Base-by-base conservation (phyloP, 2,113 vertebrate species). In the Noctilio leporinus region DNA sequence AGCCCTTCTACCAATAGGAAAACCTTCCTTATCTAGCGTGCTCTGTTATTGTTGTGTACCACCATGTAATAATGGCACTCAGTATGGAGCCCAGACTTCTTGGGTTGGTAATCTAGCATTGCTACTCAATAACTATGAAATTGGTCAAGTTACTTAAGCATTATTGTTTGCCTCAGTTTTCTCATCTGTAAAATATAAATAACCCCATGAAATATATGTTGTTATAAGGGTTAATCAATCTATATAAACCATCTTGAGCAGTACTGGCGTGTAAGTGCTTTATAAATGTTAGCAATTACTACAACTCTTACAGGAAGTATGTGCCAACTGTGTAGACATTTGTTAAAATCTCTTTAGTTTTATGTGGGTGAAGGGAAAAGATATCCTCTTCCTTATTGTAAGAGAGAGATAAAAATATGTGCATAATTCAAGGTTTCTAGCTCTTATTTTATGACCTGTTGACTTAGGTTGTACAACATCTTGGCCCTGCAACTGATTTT, bases 401-500 rank as follows among this genome's bases (percentile, higher is more conserved):
- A 72, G 82, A 93, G 20, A 82, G 67, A 78, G 3, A 10, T 83
- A n/a, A 40, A 67, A 72, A 55, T 15, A 2, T 55, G 20, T 95
- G 40, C 26, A 19, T 93, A 67, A 72, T 49, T 75, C 8, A 8
- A 10, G 0, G 0, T 24, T 77, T 24, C 1, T 69, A 43, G 17
- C 40, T 57, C 69, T 95, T 96, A 94, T 30, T 90, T 24, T 97
- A 3, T 97, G 33, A 85, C 96, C 95, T 97, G 11, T 98, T 97
- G 86, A 49, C 87, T 77, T 97, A 99, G 99, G 99, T 99, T 26
- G 99, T 99, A 38, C 99, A 99, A 57, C 99, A 99, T 98, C 98
- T 99, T 84, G 99, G 99, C 89, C 99, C 99, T 33, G 99, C 99
- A 86, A 99, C 99, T 11, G 99, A 99, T 97, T 99, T 99, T 98